Base-by-base conservation (phyloP, 2,113 vertebrate genomes). In the Phyllostomus hastatus region DNA sequence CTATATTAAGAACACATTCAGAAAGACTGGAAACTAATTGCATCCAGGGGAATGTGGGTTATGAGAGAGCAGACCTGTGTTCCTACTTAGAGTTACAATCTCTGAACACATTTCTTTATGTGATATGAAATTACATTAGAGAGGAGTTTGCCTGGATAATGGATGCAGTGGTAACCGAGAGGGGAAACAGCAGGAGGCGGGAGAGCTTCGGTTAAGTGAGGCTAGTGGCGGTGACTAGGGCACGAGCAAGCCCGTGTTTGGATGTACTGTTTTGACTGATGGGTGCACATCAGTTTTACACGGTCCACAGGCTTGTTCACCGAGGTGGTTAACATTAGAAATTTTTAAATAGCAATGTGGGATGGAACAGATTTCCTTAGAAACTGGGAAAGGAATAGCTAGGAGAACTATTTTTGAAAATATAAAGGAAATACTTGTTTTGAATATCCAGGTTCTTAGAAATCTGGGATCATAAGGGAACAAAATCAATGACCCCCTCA, bases 11-110 rank as follows among this genome's bases (percentile, higher is more conserved):
- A 97, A 97, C 86, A 93, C 19, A 52, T 90, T 96, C 86, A 75
- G 95, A 95, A 88, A 85, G 80, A 97, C 95, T 88, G 96, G 95
- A 94, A 90, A 72, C 81, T 94, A 92, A 97, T 97, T 97, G 78
- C 59, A 92, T 92, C 46, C 86, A 94, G 88, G 94, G 95, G 88
- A 82, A 86, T 33, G 88, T 85, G 85, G 92, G 78, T 54, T 86
- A 10, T 5, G 33, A 70, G 92, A 94, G 61, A 88, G 69, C 11
- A 15, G 59, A 64, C 78, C 90, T 81, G 90, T 64, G 66, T 85
- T 95, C 81, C 84, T 85, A 33, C 66, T 95, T 81, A 31, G 31
- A 82, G 93, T 80, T 86, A 84, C n/a, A 26, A 79, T 61, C 82
- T 94, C 90, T 59, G 95, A 90, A 94, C 1, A 12, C 57, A n/a